Conservation (phyloP, 2,888 invertebrate species). For the Willowsia nigromaculata region DNA sequence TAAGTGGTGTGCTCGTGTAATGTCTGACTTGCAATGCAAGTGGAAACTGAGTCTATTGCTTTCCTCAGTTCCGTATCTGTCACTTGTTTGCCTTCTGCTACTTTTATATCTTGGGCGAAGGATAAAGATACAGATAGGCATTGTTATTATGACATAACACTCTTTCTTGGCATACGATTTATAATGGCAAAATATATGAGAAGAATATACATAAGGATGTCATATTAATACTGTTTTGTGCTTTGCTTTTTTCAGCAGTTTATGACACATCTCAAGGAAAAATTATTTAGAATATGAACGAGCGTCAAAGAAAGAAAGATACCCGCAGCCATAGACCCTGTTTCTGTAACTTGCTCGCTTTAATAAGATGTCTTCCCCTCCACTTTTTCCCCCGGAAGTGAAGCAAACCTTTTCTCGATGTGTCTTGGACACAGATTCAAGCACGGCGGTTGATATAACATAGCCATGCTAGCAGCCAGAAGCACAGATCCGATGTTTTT, state of each 20-base stretch:
- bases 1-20: not conserved
- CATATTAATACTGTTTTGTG: not conserved
- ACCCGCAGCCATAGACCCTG: constrained; percentile 26
- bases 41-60: not conserved
- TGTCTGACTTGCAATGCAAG: not conserved
- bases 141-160: not conserved
- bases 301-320: not conserved
- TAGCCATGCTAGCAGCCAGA: not conserved
- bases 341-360: constrained; percentile 53
- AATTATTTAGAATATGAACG: not conserved
- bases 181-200: constrained; percentile 9
- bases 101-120: not conserved
- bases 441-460: not conserved
- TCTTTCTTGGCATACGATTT: constrained; percentile 27
- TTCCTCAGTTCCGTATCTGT: constrained; percentile 9
- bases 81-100: not conserved
- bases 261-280: constrained; percentile 57
- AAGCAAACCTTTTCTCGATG: constrained; percentile 23
- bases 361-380: constrained; percentile 59
- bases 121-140: not conserved
- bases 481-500: constrained; percentile 49
- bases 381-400: constrained; percentile 50
- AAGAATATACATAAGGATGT: constrained; percentile 14
- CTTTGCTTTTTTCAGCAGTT: not conserved
- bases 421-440: not conserved